Conservation (phyloP, 2,888 invertebrate genomes). For the Hirtodrosophila histrioides region DNA sequence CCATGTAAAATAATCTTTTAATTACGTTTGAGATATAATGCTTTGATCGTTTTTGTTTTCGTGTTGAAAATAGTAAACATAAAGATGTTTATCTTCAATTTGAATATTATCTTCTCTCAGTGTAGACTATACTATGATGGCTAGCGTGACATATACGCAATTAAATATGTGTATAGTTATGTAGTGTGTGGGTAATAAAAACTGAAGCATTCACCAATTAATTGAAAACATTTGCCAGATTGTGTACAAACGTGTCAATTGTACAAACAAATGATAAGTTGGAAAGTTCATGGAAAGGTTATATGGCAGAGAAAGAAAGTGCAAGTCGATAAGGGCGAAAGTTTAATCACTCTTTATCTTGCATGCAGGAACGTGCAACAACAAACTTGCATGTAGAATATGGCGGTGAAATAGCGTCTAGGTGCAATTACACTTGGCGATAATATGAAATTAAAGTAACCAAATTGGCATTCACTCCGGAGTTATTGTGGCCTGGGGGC, state of each 20-base stretch:
- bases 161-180: background rate
- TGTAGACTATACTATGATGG: background rate
- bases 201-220: slow-evolving; percentile 1
- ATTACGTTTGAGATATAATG: too few relatives aligned
- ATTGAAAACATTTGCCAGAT: background rate
- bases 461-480: slow-evolving; percentile 64
- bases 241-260: background rate
- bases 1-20: too few relatives aligned
- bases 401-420: slow-evolving; percentile 20
- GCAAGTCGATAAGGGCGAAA: background rate
- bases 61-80: too few relatives aligned
- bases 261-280: background rate
- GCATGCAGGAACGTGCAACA: slow-evolving; percentile 39
- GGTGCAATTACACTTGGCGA: slow-evolving; percentile 66
- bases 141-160: slow-evolving; percentile 29
- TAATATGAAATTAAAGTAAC: slow-evolving; percentile 66
- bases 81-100: too few relatives aligned
- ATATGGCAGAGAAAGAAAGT: background rate
- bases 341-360: slow-evolving; percentile 4
- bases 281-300: background rate
- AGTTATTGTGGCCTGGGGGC: slow-evolving; percentile 44
- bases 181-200: background rate
- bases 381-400: slow-evolving; percentile 53
- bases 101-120: too few relatives aligned
- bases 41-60: too few relatives aligned